A percentile compares a stretch with the other conserved stretches of the same genome.
These are phyloP conservation scores for Nibea albiflora DNA, from an alignment of 2,113 vertebrate genomes.

Conservation along the genomic window DNA sequence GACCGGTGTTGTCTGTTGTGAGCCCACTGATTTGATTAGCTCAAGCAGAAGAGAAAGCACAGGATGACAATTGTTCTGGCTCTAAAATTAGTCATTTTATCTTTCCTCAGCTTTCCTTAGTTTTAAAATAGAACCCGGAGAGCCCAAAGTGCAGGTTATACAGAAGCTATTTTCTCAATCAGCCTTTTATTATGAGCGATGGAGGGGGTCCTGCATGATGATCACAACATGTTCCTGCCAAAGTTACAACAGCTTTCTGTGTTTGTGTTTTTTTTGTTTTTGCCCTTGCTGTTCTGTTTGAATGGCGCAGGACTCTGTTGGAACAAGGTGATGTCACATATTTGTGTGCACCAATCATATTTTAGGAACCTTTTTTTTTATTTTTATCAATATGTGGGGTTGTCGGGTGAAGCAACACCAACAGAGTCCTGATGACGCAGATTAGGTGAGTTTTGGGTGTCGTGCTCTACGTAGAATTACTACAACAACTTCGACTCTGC, in stretches of 20 bases:
- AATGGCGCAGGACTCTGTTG: background rate
- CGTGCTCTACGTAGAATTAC: background rate
- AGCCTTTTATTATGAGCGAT: background rate
- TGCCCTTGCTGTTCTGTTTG: background rate
- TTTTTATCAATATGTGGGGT: background rate
- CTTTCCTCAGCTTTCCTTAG: slow-evolving; percentile 7
- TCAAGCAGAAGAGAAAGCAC: slow-evolving; percentile 1
- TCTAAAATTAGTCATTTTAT: slow-evolving; percentile 14
- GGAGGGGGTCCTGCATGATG: too few species aligned
- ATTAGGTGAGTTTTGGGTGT: too few species aligned
- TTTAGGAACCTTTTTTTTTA: background rate
- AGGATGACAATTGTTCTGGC: background rate
- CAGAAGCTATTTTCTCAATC: background rate
- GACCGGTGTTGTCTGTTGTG: background rate
- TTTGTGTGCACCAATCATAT: background rate
- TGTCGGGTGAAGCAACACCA: background rate
- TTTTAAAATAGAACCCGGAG: slow-evolving; percentile 17
- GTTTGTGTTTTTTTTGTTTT: background rate
- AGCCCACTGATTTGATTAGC: slow-evolving; percentile 29
- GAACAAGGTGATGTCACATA: background rate
- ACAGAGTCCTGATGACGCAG: background rate
- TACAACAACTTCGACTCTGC: too few species aligned
- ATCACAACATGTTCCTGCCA: too few species aligned
- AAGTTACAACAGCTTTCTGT: background rate
- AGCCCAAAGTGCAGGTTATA: background rate